Percentiles rank a stretch among this genome's conserved stretches.
These are phyloP conservation scores for Oxyura jamaicensis DNA, from an alignment of 2,113 vertebrate species.

Conservation along the genomic window DNA sequence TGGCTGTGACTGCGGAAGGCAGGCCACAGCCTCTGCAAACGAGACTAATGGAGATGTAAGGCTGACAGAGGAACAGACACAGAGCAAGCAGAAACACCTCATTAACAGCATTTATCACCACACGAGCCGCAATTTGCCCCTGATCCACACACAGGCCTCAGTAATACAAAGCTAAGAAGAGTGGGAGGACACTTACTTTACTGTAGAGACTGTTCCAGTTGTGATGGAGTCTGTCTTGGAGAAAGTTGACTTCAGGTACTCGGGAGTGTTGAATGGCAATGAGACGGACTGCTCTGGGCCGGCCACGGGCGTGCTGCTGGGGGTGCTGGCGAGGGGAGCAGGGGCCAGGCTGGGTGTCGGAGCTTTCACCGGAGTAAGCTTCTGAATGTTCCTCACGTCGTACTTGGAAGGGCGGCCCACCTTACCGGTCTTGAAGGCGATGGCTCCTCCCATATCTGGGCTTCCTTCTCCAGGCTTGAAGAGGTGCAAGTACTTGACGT, in stretches of 20 bases:
- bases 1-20: not conserved
- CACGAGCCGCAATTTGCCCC: not conserved
- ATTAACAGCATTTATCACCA: not conserved
- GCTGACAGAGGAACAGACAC: not conserved
- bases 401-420: conserved; percentile 98
- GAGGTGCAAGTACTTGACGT: conserved; percentile 96
- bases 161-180: not conserved
- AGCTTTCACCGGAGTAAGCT: conserved; percentile 87
- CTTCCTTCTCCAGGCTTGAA: conserved; percentile 97
- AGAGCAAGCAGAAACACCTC: not conserved
- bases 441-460: conserved; percentile 97
- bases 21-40: not conserved
- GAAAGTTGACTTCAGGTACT: conserved; percentile 97
- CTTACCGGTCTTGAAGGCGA: conserved; percentile 98
- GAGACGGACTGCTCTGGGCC: conserved; percentile 88
- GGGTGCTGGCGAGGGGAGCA: conserved; percentile 80
- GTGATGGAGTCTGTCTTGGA: conserved; percentile 99
- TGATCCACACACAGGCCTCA: not conserved
- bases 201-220: conserved; percentile 96
- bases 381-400: conserved; percentile 94
- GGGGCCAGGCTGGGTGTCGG: conserved; percentile 84
- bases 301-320: conserved; percentile 77
- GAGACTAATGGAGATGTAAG: not conserved
- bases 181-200: conserved; percentile 87
- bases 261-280: conserved; percentile 89